phyloP scores from a whole-genome alignment of 2,888 invertebrate genomes.

The Rhingia campestris region DNA sequence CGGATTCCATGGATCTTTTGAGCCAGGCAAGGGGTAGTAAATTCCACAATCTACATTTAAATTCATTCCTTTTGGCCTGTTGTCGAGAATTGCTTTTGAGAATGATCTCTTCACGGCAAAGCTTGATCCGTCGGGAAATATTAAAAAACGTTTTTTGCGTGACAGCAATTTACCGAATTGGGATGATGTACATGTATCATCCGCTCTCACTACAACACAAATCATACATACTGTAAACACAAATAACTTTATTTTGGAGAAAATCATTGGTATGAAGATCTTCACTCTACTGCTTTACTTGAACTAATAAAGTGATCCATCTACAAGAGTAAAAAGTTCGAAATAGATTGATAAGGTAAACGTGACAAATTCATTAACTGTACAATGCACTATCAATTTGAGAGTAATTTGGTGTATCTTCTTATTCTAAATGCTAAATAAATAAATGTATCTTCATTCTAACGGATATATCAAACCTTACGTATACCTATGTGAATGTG shows the following conservation, averaged over 20 bases:
- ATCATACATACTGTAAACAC: neutral
- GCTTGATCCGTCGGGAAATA: conserved; percentile 41
- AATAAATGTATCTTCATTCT: no score
- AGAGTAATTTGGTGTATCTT: no score
- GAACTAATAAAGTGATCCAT: neutral
- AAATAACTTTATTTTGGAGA: conserved; percentile 7
- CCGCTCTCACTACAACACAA: neutral
- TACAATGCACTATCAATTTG: no score
- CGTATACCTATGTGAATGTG: no score
- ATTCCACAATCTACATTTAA: conserved; percentile 39
- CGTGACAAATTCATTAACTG: no score
- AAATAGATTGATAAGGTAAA: no score
- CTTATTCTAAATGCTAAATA: no score
- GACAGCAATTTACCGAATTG: conserved; percentile 12
- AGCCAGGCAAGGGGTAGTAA: conserved; percentile 37
- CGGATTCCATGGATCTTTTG: conserved; percentile 36
- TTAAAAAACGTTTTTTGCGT: conserved; percentile 29
- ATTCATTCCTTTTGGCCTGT: conserved; percentile 35
- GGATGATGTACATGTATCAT: neutral
- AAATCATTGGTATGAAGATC: neutral
- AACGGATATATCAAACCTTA: no score
- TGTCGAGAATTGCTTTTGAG: conserved; percentile 41
- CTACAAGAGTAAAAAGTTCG: no score
- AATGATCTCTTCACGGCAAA: conserved; percentile 46
- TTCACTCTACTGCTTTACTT: neutral